phyloP scores from a whole-genome alignment of 2,797 vertebrate species.

The Momotus momota region DNA sequence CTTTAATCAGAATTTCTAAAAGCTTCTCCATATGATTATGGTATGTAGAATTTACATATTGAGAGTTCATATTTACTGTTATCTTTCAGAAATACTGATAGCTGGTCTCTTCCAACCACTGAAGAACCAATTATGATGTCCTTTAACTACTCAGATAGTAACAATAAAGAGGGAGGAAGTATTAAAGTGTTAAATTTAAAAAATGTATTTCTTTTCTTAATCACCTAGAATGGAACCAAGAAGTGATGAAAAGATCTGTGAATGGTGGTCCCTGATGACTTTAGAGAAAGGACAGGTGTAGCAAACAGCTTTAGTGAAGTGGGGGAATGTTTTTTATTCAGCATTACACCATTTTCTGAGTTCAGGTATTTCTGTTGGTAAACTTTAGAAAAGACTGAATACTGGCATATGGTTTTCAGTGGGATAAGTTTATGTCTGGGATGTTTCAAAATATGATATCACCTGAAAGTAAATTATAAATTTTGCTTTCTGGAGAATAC shows the following conservation, averaged over 20 bases:
- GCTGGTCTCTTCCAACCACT: not conserved
- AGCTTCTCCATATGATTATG: not conserved
- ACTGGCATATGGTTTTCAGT: not conserved
- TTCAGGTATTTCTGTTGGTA: not conserved
- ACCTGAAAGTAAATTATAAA: not conserved
- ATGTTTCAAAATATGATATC: not conserved
- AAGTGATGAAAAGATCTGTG: not conserved
- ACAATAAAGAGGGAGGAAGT: not conserved
- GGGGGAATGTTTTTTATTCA: accelerated
- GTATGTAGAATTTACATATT: not conserved
- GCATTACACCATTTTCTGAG: not conserved
- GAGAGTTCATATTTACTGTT: not conserved
- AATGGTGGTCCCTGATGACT: not conserved
- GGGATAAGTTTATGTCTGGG: not conserved
- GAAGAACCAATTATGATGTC: not conserved
- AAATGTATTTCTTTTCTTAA: not conserved
- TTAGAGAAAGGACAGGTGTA: not conserved
- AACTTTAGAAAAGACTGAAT: not conserved
- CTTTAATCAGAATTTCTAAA: constrained; percentile 44
- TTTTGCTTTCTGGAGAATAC: not conserved
- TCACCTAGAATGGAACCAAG: not conserved
- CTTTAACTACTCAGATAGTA: not conserved
- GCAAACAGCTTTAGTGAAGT: not conserved
- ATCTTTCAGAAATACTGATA: not conserved
- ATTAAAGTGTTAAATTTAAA: not conserved